Percentiles rank a stretch among this genome's conserved stretches.
Evolutionary conservation across 2,888 invertebrate species (phyloP).

Genomic region (Zootermopsis nevadensis): DNA sequence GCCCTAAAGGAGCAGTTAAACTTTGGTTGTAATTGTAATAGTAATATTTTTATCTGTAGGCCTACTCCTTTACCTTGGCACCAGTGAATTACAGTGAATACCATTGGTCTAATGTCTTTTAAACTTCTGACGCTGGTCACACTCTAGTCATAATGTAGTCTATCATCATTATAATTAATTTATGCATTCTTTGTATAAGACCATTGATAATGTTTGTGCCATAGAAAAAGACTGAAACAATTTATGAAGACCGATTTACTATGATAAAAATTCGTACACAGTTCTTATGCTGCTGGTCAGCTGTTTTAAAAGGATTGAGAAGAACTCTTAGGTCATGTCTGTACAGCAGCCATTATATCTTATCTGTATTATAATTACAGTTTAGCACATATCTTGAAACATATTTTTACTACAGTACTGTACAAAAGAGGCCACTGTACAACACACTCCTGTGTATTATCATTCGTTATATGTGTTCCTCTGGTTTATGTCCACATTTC

Average conservation of each 20-base stretch:
- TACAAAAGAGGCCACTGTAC: constrained; percentile 37
- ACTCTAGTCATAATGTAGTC: neutral
- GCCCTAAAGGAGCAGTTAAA: no score
- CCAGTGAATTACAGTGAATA: neutral
- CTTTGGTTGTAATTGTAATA: no score
- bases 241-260: constrained; percentile 39
- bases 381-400: constrained; percentile 31
- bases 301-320: constrained; percentile 18
- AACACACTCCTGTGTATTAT: neutral
- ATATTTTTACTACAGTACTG: constrained; percentile 35
- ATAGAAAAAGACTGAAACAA: constrained; percentile 48
- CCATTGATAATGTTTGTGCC: constrained; percentile 43
- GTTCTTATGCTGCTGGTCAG: constrained; percentile 32
- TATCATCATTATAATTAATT: neutral
- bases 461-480: neutral
- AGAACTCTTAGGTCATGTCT: constrained; percentile 17
- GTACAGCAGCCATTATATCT: constrained; percentile 21
- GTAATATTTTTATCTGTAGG: no score
- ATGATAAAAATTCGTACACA: constrained; percentile 18
- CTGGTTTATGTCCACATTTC: neutral
- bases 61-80: no score
- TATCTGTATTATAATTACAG: constrained; percentile 3
- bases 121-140: neutral
- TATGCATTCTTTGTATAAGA: constrained; percentile 11
- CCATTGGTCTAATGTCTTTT: neutral